These are phyloP conservation scores for Aptenodytes patagonicus DNA, from an alignment of 2,113 vertebrate genomes.

Conservation along the genomic window DNA sequence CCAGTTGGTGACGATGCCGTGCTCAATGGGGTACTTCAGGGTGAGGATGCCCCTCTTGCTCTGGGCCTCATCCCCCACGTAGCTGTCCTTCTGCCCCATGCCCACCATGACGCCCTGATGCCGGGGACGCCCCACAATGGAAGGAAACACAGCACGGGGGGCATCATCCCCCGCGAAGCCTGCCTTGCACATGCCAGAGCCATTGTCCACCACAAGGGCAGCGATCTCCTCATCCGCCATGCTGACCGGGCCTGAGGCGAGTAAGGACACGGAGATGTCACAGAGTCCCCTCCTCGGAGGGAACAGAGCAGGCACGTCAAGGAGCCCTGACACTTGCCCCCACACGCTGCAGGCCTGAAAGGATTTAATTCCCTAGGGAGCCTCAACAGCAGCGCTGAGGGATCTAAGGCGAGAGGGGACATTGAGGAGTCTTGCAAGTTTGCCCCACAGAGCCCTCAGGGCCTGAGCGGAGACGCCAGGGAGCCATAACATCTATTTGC, in stretches of 20 bases:
- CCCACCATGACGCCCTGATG: slow-evolving; percentile 75
- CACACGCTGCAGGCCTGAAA: accelerated
- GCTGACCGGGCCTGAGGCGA: background rate
- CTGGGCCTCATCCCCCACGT: slow-evolving; percentile 75
- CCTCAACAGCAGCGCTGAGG: accelerated
- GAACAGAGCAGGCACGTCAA: too few species aligned
- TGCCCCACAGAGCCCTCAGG: background rate
- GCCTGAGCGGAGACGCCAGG: accelerated
- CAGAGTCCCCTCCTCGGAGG: accelerated
- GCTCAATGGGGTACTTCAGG: slow-evolving; percentile 72
- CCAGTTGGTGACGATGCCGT: slow-evolving; percentile 70
- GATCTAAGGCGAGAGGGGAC: accelerated
- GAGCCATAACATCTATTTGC: accelerated
- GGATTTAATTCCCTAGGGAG: accelerated
- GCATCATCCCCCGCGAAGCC: slow-evolving; percentile 72
- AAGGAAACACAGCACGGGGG: slow-evolving; percentile 69
- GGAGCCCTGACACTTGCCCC: accelerated
- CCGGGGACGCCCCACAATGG: slow-evolving; percentile 73
- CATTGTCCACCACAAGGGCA: slow-evolving; percentile 75
- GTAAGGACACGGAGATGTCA: accelerated
- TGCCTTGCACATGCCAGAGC: slow-evolving; percentile 73
- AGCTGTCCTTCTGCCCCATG: slow-evolving; percentile 75
- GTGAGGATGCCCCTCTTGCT: slow-evolving; percentile 77
- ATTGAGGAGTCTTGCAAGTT: accelerated
- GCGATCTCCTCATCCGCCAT: slow-evolving; percentile 69